Conservation (phyloP, 2,113 vertebrate species). For the Hippocampus zosterae region DNA sequence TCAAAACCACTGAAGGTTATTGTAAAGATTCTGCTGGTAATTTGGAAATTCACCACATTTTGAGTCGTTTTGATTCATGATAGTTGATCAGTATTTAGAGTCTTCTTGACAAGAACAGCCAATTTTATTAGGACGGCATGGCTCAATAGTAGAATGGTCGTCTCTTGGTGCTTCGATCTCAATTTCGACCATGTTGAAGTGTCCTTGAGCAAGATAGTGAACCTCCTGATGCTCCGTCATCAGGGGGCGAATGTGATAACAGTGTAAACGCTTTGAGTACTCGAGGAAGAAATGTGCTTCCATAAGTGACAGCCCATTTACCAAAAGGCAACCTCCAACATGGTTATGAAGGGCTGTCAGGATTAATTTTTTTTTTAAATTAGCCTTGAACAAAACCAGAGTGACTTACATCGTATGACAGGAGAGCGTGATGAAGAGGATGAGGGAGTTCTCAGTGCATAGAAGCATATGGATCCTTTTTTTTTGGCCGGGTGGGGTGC, state of each 20-base stretch:
- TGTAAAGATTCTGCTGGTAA: neutral
- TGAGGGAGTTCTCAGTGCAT: constrained; percentile 10
- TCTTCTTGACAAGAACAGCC: neutral
- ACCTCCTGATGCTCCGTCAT: too few species aligned
- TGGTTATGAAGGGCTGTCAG: constrained; percentile 52
- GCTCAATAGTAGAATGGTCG: too few species aligned
- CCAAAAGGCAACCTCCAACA: constrained; percentile 46
- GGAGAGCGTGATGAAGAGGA: constrained; percentile 22
- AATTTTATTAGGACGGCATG: constrained; percentile 1
- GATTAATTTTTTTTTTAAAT: constrained; percentile 54
- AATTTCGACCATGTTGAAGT: too few species aligned
- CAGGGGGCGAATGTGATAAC: too few species aligned
- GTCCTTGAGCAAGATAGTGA: too few species aligned
- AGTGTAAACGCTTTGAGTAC: too few species aligned
- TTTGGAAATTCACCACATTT: neutral
- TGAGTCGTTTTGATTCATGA: neutral
- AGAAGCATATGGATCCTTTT: constrained; percentile 30
- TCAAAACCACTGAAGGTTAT: neutral
- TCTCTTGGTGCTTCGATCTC: too few species aligned
- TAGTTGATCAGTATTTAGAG: constrained; percentile 13
- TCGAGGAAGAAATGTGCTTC: too few species aligned
- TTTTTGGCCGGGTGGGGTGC: constrained; percentile 5
- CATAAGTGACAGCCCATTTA: too few species aligned
- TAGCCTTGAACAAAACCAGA: constrained; percentile 35
- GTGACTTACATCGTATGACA: constrained; percentile 32